Percentiles rank a stretch among this genome's conserved stretches.
These are phyloP conservation scores for Poecilia picta DNA, from an alignment of 2,797 vertebrate species.

Conservation along the genomic window DNA sequence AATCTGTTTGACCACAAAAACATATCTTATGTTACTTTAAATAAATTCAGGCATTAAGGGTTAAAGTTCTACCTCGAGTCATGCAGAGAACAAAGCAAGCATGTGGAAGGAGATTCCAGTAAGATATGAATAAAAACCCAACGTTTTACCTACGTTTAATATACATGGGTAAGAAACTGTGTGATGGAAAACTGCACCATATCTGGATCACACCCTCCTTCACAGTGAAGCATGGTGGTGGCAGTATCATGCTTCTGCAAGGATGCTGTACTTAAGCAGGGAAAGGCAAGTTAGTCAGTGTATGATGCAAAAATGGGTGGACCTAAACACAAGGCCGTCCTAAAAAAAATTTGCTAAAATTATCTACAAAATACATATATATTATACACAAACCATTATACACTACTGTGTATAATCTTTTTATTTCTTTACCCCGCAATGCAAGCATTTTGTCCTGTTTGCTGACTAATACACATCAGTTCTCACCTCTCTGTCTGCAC, in stretches of 20 bases:
- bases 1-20: neutral
- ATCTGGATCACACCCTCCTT: neutral
- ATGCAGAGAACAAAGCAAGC: neutral
- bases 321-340: neutral
- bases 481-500: slow-evolving; percentile 7
- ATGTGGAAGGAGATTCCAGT: neutral
- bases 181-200: neutral
- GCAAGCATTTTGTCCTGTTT: slow-evolving; percentile 3
- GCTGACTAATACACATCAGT: slow-evolving; percentile 28
- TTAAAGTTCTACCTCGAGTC: neutral
- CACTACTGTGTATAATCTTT: neutral
- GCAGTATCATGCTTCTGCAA: neutral
- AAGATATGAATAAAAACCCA: neutral
- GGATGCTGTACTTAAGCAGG: neutral
- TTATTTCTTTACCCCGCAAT: neutral
- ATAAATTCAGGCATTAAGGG: neutral
- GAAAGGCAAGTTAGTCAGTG: neutral
- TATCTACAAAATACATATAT: neutral
- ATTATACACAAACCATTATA: neutral
- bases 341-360: neutral
- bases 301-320: neutral
- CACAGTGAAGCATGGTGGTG: neutral
- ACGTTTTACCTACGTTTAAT: no score
- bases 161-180: neutral
- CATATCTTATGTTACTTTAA: neutral